phyloP scores from a whole-genome alignment of 2,797 vertebrate genomes.

The Setipinna tenuifilis region DNA sequence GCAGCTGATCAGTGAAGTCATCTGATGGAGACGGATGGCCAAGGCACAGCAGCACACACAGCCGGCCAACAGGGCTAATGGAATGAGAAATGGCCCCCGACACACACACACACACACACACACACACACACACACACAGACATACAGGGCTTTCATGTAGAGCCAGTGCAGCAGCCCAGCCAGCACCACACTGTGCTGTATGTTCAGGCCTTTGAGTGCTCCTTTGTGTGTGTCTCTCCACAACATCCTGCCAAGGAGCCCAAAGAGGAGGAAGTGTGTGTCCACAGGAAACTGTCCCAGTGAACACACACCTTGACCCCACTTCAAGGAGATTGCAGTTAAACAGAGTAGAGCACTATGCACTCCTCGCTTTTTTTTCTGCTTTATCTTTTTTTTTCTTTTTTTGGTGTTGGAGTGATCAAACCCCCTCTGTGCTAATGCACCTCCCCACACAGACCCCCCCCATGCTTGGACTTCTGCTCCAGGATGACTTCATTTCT shows the following conservation, averaged over 20 bases:
- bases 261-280: not conserved
- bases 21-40: constrained; percentile 74
- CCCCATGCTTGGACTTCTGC: not conserved
- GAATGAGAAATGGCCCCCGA: constrained; percentile 72
- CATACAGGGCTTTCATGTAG: not conserved
- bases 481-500: constrained; percentile 23
- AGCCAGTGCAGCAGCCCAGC: constrained; percentile 4
- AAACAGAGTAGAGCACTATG: not conserved
- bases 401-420: constrained; percentile 1
- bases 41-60: constrained; percentile 46
- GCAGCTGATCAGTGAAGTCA: not conserved
- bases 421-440: not conserved
- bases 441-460: not conserved
- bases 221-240: not conserved
- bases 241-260: not conserved
- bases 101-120: not conserved
- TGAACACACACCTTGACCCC: not conserved
- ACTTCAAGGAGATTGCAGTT: not conserved
- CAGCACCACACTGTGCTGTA: constrained; percentile 1
- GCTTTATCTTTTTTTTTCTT: constrained; percentile 12
- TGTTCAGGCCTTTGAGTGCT: not conserved
- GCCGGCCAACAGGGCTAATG: constrained; percentile 58
- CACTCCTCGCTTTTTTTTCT: not conserved
- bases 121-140: constrained; percentile 7
- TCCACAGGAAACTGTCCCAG: not conserved